Percentiles rank a stretch among this genome's conserved stretches.
These are phyloP conservation scores for Dolichopus griseipennis DNA, from an alignment of 2,888 invertebrate species.

Conservation along the genomic window DNA sequence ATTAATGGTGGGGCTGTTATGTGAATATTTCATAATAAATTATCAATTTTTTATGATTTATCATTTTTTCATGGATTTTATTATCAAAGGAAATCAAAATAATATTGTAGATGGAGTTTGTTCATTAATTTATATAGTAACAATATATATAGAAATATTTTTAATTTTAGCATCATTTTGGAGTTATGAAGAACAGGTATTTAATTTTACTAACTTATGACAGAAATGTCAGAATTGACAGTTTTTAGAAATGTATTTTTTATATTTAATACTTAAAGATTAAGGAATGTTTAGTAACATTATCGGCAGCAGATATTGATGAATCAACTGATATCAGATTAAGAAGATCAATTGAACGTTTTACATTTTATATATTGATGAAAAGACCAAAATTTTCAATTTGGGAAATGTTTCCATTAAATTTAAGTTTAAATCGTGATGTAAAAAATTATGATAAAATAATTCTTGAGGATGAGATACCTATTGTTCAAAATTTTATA, in stretches of 20 bases:
- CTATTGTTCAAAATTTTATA: no score
- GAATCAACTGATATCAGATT: slow-evolving; percentile 32
- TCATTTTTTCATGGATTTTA: slow-evolving; percentile 11
- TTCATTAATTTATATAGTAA: neutral
- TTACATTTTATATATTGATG: slow-evolving; percentile 29
- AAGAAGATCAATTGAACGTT: slow-evolving; percentile 30
- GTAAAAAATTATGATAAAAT: slow-evolving; percentile 19
- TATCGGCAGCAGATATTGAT: slow-evolving; percentile 28
- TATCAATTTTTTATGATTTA: slow-evolving; percentile 15
- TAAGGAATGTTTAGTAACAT: slow-evolving; percentile 28
- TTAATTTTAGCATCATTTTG: neutral
- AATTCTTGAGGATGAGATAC: no score
- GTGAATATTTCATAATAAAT: slow-evolving; percentile 15
- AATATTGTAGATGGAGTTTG: neutral
- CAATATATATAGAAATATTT: neutral
- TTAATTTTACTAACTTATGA: no score
- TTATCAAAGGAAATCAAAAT: neutral
- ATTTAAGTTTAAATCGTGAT: slow-evolving; percentile 29
- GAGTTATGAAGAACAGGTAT: neutral
- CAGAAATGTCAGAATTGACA: no score
- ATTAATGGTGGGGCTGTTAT: slow-evolving; percentile 13
- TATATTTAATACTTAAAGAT: no score
- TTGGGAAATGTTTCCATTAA: slow-evolving; percentile 31
- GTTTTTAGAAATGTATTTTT: no score
- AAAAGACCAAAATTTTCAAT: slow-evolving; percentile 33